A percentile compares a stretch with the other conserved stretches of the same genome.
phyloP scores from a whole-genome alignment of 2,113 vertebrate species.

The Pterocles burchelli region DNA sequence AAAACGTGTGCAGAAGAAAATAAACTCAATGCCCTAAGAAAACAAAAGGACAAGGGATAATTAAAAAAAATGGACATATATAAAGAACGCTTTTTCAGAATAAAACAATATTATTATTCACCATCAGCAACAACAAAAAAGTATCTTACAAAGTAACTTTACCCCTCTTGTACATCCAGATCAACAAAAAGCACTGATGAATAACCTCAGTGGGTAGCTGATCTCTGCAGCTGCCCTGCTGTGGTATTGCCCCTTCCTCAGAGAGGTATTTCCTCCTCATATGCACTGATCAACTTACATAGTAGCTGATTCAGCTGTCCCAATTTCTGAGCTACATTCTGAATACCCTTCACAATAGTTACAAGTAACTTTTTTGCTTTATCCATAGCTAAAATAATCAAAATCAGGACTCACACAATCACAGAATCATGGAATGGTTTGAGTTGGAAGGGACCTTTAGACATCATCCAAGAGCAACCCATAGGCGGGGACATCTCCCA shows the following conservation, averaged over 20 bases:
- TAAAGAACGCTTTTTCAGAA: background rate
- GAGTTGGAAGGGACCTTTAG: background rate
- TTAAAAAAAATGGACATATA: background rate
- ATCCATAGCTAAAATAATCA: background rate
- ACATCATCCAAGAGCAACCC: background rate
- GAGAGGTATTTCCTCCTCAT: background rate
- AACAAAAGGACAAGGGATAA: background rate
- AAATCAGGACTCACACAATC: background rate
- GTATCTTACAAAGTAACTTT: background rate
- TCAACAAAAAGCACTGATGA: background rate
- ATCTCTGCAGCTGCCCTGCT: background rate
- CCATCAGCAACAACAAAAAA: background rate
- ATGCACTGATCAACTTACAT: background rate
- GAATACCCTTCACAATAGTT: background rate
- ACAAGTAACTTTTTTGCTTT: background rate
- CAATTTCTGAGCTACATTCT: background rate
- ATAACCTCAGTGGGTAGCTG: background rate
- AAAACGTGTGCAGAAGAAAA: background rate
- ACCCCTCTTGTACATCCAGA: background rate
- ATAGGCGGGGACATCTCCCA: background rate
- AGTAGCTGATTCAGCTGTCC: background rate
- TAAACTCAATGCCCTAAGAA: background rate
- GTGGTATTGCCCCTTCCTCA: background rate
- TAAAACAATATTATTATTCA: background rate
- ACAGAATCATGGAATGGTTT: background rate